Base-by-base conservation (phyloP, 2,888 invertebrate genomes). In the Blastobasis adustella region DNA sequence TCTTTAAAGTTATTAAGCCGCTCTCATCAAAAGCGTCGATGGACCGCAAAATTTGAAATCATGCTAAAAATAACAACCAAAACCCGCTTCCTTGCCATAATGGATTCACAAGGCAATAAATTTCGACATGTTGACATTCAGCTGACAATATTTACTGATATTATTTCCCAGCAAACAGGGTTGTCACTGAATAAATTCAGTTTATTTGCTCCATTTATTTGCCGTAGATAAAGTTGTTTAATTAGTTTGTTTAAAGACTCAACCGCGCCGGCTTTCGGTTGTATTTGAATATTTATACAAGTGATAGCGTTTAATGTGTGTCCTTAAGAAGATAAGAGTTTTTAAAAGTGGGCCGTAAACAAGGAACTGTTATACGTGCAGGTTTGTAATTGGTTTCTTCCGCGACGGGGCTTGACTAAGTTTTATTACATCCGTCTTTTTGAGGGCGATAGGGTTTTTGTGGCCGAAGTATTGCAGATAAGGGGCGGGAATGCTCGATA, bases 161-260 rank as follows among this genome's bases (percentile, higher is more conserved):
- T 79, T 81, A 82, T 79, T 78, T 73, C 70, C 72, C 58, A 61
- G 65, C 76, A 76, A 80, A 83, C 77, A 76, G 54, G 64, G 67
- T 68, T 79, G 80, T 81, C 79, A 76, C 71, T 73, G 69, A 69
- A 72, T 71, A 84, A 83, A 84, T 82, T 79, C 77, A 60, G 61
- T 3, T 23, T 23, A 23, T 23, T 23, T 23, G 23, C 23, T 23
- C 23, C 23, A 23, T 23, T 68, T 73, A 72, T 74, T 77, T 71
- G 77, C 76, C 81, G 81, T 69, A 77, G 76, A 82, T 83, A 82
- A 76, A 66, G 67, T 61, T 82, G 74, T 85, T 83, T 83, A 83
- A 83, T 82, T 76, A 73, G 67, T 69, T 63, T 81, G 73, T 65
- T 68, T 62, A 65, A 63, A 69, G 66, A 63, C 55, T 54, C 39